phyloP scores from a whole-genome alignment of 30 jellyfish, hydroid and myxozoan genomes.

The Chrysaora quinquecirrha region DNA sequence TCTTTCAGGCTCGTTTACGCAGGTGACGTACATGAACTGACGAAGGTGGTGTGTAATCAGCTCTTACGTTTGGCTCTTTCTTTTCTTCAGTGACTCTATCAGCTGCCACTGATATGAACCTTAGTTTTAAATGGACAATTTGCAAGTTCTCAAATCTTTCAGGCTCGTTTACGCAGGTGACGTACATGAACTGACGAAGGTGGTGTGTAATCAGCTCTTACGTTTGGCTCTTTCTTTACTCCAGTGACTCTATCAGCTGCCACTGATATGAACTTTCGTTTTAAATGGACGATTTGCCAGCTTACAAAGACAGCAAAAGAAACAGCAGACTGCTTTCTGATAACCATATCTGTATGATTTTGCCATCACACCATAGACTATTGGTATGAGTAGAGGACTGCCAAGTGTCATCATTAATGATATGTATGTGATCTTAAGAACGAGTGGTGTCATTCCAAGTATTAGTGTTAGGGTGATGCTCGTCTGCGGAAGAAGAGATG shows the following conservation, averaged over 20 bases:
- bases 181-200: too few relatives aligned
- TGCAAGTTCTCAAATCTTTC: not conserved
- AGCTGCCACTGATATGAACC: conserved; percentile 11
- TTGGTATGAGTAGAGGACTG: conserved; percentile 76
- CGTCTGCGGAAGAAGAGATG: conserved; percentile 40
- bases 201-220: too few relatives aligned
- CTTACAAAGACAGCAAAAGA: conserved; percentile 30
- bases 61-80: too few relatives aligned
- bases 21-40: too few relatives aligned
- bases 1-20: too few relatives aligned
- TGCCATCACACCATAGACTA: conserved; percentile 86
- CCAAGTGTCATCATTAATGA: conserved; percentile 60
- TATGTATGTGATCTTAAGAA: conserved; percentile 41
- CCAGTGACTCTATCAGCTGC: not conserved
- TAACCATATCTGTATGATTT: conserved; percentile 74
- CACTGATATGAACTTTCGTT: conserved; percentile 14
- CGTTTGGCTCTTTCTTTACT: not conserved
- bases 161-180: too few relatives aligned
- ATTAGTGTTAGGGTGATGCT: conserved; percentile 57
- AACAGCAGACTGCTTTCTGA: conserved; percentile 7
- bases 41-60: too few relatives aligned
- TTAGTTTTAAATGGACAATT: not conserved
- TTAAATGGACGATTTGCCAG: not conserved
- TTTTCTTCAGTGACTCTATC: too few relatives aligned
- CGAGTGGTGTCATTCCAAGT: conserved; percentile 42